phyloP scores from a whole-genome alignment of 2,113 vertebrate species.

The Macrotis lagotis region DNA sequence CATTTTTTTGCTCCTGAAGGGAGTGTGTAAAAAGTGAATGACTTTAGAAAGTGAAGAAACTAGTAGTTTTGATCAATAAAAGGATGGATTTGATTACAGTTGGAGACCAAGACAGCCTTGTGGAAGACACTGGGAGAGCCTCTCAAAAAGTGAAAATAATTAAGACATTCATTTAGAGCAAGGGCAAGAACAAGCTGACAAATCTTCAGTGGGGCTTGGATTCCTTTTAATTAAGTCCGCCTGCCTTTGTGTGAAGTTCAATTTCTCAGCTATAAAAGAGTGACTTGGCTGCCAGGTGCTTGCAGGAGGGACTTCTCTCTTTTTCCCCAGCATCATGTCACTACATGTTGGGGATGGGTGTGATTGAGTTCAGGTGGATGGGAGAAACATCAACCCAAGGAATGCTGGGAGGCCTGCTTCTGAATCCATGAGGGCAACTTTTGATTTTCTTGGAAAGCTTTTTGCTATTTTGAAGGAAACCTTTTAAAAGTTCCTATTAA shows the following conservation, averaged over 20 bases:
- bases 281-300: conserved; percentile 52
- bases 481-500: conserved; percentile 33
- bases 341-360: conserved; percentile 56
- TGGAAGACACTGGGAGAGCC: conserved; percentile 49
- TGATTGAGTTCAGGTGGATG: conserved; percentile 41
- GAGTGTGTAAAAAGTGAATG: neutral
- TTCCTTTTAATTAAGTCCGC: conserved; percentile 58
- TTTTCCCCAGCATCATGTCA: conserved; percentile 62
- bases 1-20: neutral
- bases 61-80: conserved; percentile 14
- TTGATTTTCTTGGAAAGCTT: conserved; percentile 53
- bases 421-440: conserved; percentile 51
- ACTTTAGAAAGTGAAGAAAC: conserved; percentile 28
- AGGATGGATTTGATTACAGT: neutral
- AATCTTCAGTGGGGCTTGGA: neutral
- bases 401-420: conserved; percentile 55
- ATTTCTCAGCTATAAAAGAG: conserved; percentile 66
- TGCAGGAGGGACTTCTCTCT: conserved; percentile 48
- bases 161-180: conserved; percentile 15
- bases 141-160: conserved; percentile 65
- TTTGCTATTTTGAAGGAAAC: conserved; percentile 47
- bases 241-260: conserved; percentile 40
- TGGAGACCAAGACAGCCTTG: conserved; percentile 6
- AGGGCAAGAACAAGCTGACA: conserved; percentile 15
- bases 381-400: conserved; percentile 57